Evolutionary conservation across 2,888 invertebrate genomes (phyloP), one percentile per base, ranked within the genome.

Genomic region (Parasteatoda lunata): DNA sequence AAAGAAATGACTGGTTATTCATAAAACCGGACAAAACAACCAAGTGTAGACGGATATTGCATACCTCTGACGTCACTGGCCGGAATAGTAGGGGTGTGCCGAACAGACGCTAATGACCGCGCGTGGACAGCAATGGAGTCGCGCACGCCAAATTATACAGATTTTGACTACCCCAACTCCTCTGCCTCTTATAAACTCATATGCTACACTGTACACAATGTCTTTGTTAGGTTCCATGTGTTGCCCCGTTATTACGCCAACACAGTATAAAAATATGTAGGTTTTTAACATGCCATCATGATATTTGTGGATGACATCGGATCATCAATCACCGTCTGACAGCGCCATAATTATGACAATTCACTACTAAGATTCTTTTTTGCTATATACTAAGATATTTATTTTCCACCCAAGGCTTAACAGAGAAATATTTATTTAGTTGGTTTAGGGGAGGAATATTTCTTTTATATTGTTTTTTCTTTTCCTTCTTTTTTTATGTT

Each of bases 281-380:
- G 7, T 66, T 8, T 51, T 54, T 52, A 51, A 66, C 73, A 52
- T 48, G 72, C 52, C 54, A 66, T 11, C 48, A 48, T 70, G 49
- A 70, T 66, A 71, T 80, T 59, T 71, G 80, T 59, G 30, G 54
- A 77, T 66, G 47, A 71, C 80, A 70, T 86, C 66, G 54, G n/a
- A 15, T 48, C 75, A 86, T 86, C 80, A 64, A 86, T 86, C 85
- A 86, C 71, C 5, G 70, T 68, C 54, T 72, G 85, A 69, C 80
- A 76, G 84, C 71, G 59, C 64, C 80, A 70, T 86, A 86, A 86
- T 86, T 86, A 86, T 86, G 85, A 86, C 85, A 80, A 86, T 86
- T 69, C 73, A 64, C 73, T 64, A 70, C 51, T 65, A 54, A 45
- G 48, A 72, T 70, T 75, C 66, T 66, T 75, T 66, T 75, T 65